These are phyloP conservation scores for Crotalus viridis DNA, from an alignment of 2,113 vertebrate genomes.

Conservation along the genomic window DNA sequence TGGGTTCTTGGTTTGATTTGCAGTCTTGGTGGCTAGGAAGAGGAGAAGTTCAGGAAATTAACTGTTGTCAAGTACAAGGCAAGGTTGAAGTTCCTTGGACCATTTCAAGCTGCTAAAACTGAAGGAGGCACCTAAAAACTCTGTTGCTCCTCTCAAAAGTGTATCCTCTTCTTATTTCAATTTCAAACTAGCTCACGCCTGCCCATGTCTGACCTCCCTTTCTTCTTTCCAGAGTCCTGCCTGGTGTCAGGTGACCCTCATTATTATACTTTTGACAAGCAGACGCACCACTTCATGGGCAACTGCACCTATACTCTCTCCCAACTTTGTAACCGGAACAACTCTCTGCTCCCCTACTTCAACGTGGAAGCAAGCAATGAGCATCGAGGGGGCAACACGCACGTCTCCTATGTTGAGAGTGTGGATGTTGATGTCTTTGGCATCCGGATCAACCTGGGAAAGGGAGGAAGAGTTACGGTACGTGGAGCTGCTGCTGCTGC, in stretches of 20 bases:
- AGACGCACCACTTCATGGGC: conserved; percentile 86
- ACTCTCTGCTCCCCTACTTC: conserved; percentile 52
- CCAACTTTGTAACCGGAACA: conserved; percentile 36
- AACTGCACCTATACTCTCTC: conserved; percentile 86
- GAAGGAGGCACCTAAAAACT: neutral
- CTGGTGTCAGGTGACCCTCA: conserved; percentile 86
- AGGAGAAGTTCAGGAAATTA: too few relatives aligned
- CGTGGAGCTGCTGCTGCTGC: conserved; percentile 20
- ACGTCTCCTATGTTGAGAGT: neutral
- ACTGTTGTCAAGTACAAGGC: neutral
- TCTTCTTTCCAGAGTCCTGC: conserved; percentile 73
- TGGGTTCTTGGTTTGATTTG: too few relatives aligned
- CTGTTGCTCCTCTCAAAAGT: neutral
- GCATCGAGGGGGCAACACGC: conserved; percentile 40
- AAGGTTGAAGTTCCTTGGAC: neutral
- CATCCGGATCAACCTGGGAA: conserved; percentile 61
- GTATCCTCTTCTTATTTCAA: neutral
- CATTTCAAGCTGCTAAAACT: neutral
- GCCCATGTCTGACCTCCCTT: neutral
- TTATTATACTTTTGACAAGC: conserved; percentile 87
- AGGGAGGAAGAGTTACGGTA: conserved; percentile 69
- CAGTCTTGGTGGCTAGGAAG: too few relatives aligned
- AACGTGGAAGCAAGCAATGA: conserved; percentile 57
- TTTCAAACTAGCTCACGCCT: neutral
- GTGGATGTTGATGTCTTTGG: conserved; percentile 49